A percentile compares a stretch with the other conserved stretches of the same genome.
Evolutionary conservation across 2,888 invertebrate species (phyloP).

Genomic region (Chalcis sispes): DNA sequence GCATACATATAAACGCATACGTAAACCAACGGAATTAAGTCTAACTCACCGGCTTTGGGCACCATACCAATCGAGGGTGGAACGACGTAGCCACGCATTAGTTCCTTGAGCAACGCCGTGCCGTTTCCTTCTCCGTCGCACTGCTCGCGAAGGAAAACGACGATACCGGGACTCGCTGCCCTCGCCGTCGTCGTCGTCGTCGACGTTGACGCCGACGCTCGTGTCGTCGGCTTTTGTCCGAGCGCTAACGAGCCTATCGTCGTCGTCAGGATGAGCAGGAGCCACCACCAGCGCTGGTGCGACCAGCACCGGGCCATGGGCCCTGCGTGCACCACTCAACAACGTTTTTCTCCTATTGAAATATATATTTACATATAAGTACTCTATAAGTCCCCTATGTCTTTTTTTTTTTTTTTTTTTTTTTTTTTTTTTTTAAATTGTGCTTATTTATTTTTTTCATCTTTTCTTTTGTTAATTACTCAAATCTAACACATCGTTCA

Average conservation of each 20-base stretch:
- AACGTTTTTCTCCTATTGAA: slow-evolving; percentile 42
- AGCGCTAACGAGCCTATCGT: not conserved
- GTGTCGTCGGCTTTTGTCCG: slow-evolving; percentile 26
- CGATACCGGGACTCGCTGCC: slow-evolving; percentile 61
- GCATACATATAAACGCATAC: no score
- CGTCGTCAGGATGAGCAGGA: slow-evolving; percentile 64
- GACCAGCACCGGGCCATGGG: slow-evolving; percentile 76
- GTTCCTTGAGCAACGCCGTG: slow-evolving; percentile 7
- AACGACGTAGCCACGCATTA: not conserved
- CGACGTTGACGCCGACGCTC: not conserved
- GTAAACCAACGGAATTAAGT: no score
- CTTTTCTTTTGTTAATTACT: no score
- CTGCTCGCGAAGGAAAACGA: slow-evolving; percentile 70
- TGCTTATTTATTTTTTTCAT: no score
- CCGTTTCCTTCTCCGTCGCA: slow-evolving; percentile 61
- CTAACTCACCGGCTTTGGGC: slow-evolving; percentile 49
- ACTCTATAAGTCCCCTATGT: no score
- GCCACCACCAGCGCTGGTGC: slow-evolving; percentile 72
- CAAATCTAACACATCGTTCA: no score
- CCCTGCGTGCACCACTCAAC: slow-evolving; percentile 60
- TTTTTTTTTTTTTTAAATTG: no score
- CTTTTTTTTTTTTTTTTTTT: not conserved
- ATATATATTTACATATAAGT: not conserved
- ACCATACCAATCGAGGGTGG: slow-evolving; percentile 19
- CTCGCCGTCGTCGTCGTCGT: not conserved